Evolutionary conservation across 1,140 invertebrate species (phyloP), one percentile per base, ranked within the genome.

Genomic region (Temnothorax nylanderi): DNA sequence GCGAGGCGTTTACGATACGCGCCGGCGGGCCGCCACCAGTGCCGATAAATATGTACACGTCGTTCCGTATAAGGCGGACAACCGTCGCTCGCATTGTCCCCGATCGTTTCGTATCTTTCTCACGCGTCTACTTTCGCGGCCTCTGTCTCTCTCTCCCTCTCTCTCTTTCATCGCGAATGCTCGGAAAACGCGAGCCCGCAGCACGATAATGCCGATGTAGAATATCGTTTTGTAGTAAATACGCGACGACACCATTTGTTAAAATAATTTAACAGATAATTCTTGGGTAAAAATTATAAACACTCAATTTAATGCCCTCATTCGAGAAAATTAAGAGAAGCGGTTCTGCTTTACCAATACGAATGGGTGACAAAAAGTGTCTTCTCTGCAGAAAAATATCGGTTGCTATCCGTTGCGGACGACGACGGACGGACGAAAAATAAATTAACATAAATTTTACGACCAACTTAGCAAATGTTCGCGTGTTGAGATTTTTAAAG

Each of bases 81-180:
- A 88, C 58, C 37, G 69, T 32, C 62, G 60, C 51, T 86, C 65
- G 16, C 75, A 89, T 90, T 90, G 89, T 90, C 69, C 71, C 34
- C 47, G 56, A 87, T 84, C 74, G 47, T 89, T 85, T 89, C 89
- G 87, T 90, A 88, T 44, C 85, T 89, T 90, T 90, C 89, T 80
- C 87, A 90, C 89, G 80, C 51, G 76, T 76, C 71, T 85, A 89
- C 85, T 87, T 89, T 90, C 89, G 56, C 75, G 49, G 18, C 26
- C 26, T 26, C 26, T 26, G 26, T 65, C 18, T 65, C 60, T 64
- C 32, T 64, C 13, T 64, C 54, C 21, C 54, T 21, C 78, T 89
- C 85, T 80, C 67, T 37, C 78, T 86, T 88, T 75, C 69, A 11
- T 21, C 80, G 18, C 11, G 71, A 58, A 21, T 78, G 60, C 72